Evolutionary conservation across 2,113 vertebrate genomes (phyloP).

Genomic region (Eidolon helvum): DNA sequence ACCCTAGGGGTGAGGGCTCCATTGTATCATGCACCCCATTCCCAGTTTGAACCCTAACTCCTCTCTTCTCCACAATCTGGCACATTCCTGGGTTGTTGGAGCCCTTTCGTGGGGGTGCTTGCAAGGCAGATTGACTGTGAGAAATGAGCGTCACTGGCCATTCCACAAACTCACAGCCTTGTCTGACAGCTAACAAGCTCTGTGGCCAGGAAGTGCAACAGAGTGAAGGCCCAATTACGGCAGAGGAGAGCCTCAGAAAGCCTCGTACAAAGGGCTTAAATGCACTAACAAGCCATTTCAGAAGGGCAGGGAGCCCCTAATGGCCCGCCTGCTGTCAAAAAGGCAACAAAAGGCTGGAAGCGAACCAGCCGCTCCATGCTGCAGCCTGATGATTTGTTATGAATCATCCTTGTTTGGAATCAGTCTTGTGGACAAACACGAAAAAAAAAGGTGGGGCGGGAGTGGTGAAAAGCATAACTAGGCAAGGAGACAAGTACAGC

Average conservation of each 20-base stretch:
- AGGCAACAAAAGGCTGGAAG: constrained; percentile 1
- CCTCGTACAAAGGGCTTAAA: constrained; percentile 54
- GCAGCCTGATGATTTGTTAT: not conserved
- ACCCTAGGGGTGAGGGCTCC: too few relatives aligned
- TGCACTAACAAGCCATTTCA: constrained; percentile 41
- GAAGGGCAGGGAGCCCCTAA: constrained; percentile 59
- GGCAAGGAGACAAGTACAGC: not conserved
- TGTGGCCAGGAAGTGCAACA: not conserved
- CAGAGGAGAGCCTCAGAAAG: not conserved
- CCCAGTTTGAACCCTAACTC: not conserved
- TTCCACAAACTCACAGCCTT: not conserved
- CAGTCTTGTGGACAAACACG: not conserved
- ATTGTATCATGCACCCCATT: not conserved
- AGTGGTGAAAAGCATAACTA: not conserved
- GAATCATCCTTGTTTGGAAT: not conserved
- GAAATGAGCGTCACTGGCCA: not conserved
- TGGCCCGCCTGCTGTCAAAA: constrained; percentile 57
- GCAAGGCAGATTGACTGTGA: not conserved
- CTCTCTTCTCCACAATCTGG: not conserved
- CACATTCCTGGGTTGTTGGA: not conserved
- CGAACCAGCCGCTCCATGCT: not conserved
- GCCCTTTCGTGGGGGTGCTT: not conserved
- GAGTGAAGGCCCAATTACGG: constrained; percentile 59
- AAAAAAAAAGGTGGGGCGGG: not conserved
- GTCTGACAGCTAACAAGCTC: constrained; percentile 66